Conservation (phyloP, 2,888 invertebrate species). For the Drosophila paranaensis region DNA sequence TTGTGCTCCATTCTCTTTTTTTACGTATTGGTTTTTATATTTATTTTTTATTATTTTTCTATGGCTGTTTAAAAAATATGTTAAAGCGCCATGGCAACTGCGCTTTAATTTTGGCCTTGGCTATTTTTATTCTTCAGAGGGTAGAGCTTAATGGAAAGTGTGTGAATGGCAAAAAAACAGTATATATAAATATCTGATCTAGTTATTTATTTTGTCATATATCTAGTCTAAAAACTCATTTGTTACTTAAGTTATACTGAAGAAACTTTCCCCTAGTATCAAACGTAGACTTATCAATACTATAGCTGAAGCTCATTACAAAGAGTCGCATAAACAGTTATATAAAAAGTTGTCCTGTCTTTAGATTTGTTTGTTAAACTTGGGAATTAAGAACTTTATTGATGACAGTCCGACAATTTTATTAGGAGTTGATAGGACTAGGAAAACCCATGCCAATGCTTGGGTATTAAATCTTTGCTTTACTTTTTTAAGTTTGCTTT, state of each 20-base stretch:
- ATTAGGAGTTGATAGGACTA: neutral
- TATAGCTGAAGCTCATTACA: neutral
- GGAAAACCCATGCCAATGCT: neutral
- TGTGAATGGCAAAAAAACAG: neutral
- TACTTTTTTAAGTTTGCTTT: neutral
- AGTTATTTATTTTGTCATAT: no score
- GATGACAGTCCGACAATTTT: neutral
- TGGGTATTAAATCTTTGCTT: neutral
- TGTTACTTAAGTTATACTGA: no score
- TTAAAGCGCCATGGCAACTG: constrained; percentile 20
- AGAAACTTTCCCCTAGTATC: neutral
- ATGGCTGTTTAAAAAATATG: constrained; percentile 24
- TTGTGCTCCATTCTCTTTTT: constrained; percentile 36
- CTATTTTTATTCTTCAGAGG: neutral
- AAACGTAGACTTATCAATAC: neutral
- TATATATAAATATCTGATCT: neutral
- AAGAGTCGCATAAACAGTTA: neutral
- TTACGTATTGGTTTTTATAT: constrained; percentile 34
- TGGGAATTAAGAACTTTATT: neutral
- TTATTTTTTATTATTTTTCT: constrained; percentile 9
- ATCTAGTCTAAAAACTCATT: no score
- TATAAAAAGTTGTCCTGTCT: neutral
- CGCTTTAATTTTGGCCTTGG: constrained; percentile 36
- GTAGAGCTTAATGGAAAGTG: no score
- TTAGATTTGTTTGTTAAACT: neutral